Evolutionary conservation across 2,113 vertebrate species (phyloP).

Genomic region (Triplophysa dalaica): DNA sequence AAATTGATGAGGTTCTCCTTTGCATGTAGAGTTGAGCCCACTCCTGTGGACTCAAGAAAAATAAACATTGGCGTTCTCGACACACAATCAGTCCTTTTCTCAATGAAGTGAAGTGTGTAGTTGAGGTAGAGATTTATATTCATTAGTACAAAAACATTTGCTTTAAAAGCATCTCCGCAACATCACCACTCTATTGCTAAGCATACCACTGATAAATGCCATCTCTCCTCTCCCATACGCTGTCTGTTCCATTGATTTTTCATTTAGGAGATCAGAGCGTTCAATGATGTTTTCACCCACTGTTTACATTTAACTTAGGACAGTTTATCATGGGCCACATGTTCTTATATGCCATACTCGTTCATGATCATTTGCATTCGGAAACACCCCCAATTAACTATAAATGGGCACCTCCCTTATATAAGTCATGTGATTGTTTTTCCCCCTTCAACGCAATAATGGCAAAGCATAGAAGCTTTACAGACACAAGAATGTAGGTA

Average conservation of each 20-base stretch:
- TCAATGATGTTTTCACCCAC: slow-evolving; percentile 20
- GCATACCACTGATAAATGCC: slow-evolving; percentile 35
- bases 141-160: slow-evolving; percentile 32
- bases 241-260: slow-evolving; percentile 49
- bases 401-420: too few relatives aligned
- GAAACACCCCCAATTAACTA: too few relatives aligned
- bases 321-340: neutral
- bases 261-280: slow-evolving; percentile 34
- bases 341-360: too few relatives aligned
- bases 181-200: slow-evolving; percentile 29
- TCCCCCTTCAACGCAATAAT: too few relatives aligned
- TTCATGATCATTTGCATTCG: too few relatives aligned
- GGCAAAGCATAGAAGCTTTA: too few relatives aligned
- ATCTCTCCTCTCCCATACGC: slow-evolving; percentile 22
- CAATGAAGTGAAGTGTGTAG: slow-evolving; percentile 3
- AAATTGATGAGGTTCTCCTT: neutral
- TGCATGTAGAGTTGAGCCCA: slow-evolving; percentile 41
- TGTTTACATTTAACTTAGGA: slow-evolving; percentile 12
- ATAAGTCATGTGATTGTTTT: too few relatives aligned
- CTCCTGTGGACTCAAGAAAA: slow-evolving; percentile 13
- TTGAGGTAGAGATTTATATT: slow-evolving; percentile 42
- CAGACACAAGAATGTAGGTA: too few relatives aligned
- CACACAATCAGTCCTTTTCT: slow-evolving; percentile 21
- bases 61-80: neutral
- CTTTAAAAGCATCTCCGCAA: slow-evolving; percentile 43